phyloP scores from a whole-genome alignment of 2,888 invertebrate genomes.

The Drosophila longiperda region DNA sequence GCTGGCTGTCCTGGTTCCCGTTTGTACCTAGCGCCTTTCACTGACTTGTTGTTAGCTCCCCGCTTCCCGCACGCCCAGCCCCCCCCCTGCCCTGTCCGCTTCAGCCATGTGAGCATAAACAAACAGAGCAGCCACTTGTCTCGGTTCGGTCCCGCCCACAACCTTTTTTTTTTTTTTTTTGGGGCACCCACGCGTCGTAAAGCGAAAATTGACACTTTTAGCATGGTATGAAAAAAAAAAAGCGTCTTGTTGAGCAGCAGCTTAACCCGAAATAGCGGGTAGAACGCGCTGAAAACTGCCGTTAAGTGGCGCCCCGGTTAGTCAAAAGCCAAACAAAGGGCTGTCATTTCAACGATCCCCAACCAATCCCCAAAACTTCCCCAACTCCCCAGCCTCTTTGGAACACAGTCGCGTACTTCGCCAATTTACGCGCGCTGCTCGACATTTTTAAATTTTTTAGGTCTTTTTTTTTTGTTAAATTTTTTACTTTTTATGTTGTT shows the following conservation, averaged over 20 bases:
- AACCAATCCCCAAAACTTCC: not conserved
- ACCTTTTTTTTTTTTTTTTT: constrained; percentile 10
- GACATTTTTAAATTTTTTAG: constrained; percentile 21
- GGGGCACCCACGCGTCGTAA: constrained; percentile 57
- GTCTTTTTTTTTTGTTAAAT: constrained; percentile 2
- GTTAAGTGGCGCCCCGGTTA: constrained; percentile 73
- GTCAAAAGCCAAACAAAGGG: constrained; percentile 69
- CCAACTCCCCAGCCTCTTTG: not conserved
- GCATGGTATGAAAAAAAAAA: constrained; percentile 45
- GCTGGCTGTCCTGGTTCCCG: constrained; percentile 12
- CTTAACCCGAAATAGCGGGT: constrained; percentile 67
- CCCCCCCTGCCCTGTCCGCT: not conserved
- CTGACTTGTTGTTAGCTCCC: constrained; percentile 5
- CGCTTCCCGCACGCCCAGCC: not conserved
- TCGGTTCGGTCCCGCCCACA: constrained; percentile 8
- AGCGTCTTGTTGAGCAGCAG: constrained; percentile 62
- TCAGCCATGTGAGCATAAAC: constrained; percentile 61
- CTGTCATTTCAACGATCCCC: constrained; percentile 15
- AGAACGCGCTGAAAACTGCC: constrained; percentile 30
- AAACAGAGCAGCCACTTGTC: constrained; percentile 58
- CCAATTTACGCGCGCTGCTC: constrained; percentile 64
- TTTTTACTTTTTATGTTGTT: not conserved
- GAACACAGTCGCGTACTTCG: constrained; percentile 33
- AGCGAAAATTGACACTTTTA: constrained; percentile 79
- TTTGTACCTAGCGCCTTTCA: constrained; percentile 35